These are phyloP conservation scores for Achlya flavicornis DNA, from an alignment of 2,888 invertebrate species.

Conservation along the genomic window DNA sequence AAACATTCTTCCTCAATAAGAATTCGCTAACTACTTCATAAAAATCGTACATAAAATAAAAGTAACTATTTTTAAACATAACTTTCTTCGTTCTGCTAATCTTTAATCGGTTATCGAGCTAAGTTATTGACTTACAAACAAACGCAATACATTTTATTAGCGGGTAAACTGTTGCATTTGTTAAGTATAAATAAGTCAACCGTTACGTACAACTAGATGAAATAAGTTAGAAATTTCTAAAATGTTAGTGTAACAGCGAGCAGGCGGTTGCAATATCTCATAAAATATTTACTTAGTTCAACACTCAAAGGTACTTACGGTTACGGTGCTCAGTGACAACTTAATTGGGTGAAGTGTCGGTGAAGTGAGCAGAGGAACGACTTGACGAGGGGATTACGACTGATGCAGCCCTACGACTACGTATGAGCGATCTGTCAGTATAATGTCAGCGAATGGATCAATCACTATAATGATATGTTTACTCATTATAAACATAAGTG, in stretches of 20 bases:
- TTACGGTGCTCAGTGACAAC: slow-evolving; percentile 63
- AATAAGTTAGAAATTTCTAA: background rate
- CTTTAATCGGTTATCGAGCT: no score
- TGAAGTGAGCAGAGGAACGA: slow-evolving; percentile 47
- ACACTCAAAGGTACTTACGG: slow-evolving; percentile 35
- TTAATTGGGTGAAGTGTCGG: slow-evolving; percentile 69
- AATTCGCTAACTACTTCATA: no score
- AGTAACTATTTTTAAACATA: no score
- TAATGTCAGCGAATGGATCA: background rate
- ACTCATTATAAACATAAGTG: background rate
- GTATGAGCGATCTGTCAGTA: background rate
- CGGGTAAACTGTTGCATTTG: background rate
- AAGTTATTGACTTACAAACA: no score
- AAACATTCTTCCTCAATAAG: no score
- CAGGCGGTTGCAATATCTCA: slow-evolving; percentile 14
- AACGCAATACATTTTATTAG: no score
- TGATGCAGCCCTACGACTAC: slow-evolving; percentile 19
- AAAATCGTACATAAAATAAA: no score
- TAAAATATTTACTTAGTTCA: slow-evolving; percentile 34
- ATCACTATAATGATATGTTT: background rate
- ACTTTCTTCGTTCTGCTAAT: no score
- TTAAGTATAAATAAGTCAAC: background rate
- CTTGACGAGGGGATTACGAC: slow-evolving; percentile 45
- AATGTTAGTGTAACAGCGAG: background rate
- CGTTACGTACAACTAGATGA: background rate